Conservation (phyloP, 2,888 invertebrate species). For the Teleogryllus oceanicus region DNA sequence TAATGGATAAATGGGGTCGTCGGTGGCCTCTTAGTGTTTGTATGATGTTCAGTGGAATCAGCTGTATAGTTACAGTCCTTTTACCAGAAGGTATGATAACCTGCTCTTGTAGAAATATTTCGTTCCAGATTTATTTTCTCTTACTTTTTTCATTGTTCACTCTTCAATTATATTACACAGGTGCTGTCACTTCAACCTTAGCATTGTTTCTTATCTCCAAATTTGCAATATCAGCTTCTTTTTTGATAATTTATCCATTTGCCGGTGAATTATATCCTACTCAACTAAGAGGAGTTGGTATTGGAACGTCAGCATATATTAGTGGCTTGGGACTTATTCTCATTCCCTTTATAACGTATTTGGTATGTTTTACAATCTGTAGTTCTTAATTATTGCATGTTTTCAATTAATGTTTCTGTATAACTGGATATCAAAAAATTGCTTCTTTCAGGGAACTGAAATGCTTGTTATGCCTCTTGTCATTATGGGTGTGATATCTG, state of each 20-base stretch:
- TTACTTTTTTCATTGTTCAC: too few relatives aligned
- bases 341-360: conserved; percentile 86
- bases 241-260: conserved; percentile 87
- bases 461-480: conserved; percentile 77
- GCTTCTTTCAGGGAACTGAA: conserved; percentile 69
- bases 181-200: conserved; percentile 69
- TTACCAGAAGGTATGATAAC: conserved; percentile 65
- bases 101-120: not conserved
- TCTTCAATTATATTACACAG: conserved; percentile 48
- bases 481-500: conserved; percentile 78
- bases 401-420: not conserved
- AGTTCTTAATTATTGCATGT: not conserved
- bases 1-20: conserved; percentile 84
- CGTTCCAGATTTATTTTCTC: too few relatives aligned
- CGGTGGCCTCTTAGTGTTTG: conserved; percentile 84
- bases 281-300: conserved; percentile 81
- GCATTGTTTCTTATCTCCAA: conserved; percentile 77
- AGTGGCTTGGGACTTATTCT: conserved; percentile 83
- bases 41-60: conserved; percentile 71
- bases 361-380: conserved; percentile 58
- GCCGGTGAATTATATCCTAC: conserved; percentile 91
- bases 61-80: conserved; percentile 80
- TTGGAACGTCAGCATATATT: conserved; percentile 86
- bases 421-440: not conserved
- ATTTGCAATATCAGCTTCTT: conserved; percentile 85